Base-by-base conservation (phyloP, 2,888 invertebrate genomes). In the Andrena haemorrhoa region DNA sequence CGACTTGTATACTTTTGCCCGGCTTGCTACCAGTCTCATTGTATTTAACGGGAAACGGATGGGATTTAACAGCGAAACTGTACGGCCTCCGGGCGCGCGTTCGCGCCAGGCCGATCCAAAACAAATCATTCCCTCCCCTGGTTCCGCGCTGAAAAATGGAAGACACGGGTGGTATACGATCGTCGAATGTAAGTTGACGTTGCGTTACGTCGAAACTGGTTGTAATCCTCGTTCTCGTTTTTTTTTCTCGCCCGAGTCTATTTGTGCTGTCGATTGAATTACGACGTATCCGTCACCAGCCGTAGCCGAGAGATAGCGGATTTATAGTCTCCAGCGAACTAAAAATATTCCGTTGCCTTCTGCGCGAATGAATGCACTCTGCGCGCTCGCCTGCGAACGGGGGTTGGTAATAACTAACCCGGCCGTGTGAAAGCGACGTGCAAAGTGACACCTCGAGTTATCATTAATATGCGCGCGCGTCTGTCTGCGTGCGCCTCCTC, bases 271-370 rank as follows among this genome's bases (percentile, higher is more conserved):
- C 91, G 89, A 91, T 92, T 90, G 92, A 92, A 92, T 90, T 91
- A 91, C 87, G 88, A 85, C 88, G 85, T 87, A 86, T 89, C 88
- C 89, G 87, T 91, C 90, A 91, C 31, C 75, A 82, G 81, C 69
- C 85, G 75, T 72, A 68, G 79, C 73, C 86, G 85, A 87, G 85
- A 88, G 89, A 87, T 91, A 90, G 88, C 89, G 84, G 89, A 93
- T 93, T 93, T 93, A 93, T 91, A 85, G 90, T 82, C 85, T 84
- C 60, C 74, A 77, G 72, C 76, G 84, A 84, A 88, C 88, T 88
- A 91, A 91, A 92, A 91, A 90, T 90, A 90, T 91, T 89, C 89
- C 88, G 88, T 86, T 86, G 90, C 82, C 84, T 88, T 88, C 82
- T 82, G 86, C 72, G 71, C 83, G 86, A 88, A 88, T 88, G 90